Evolutionary conservation across 2,888 invertebrate genomes (phyloP).

Genomic region (Noctua comes): DNA sequence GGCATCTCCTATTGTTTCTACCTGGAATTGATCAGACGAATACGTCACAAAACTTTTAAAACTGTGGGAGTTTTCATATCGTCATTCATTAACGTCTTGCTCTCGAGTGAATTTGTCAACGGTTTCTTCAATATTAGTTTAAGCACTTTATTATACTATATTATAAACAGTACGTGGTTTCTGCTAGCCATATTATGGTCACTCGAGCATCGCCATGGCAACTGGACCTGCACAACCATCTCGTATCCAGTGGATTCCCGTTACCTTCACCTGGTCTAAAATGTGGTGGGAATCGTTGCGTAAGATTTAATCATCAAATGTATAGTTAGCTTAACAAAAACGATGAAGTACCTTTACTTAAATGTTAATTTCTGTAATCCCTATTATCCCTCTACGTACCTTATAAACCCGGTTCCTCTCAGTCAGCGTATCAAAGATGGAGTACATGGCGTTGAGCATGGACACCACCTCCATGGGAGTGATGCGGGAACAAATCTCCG

Average conservation of each 20-base stretch:
- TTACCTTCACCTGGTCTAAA: neutral
- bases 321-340: neutral
- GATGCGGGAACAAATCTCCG: constrained; percentile 98
- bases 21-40: constrained; percentile 87
- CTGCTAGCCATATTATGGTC: too few species aligned
- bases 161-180: neutral
- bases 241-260: neutral
- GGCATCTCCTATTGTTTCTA: constrained; percentile 99
- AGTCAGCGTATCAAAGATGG: constrained; percentile 98
- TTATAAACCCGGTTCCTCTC: constrained; percentile 98
- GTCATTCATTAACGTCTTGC: neutral
- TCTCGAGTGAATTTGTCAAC: neutral
- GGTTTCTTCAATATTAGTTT: neutral
- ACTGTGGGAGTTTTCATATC: neutral
- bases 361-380: neutral
- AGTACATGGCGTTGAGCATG: constrained; percentile 99
- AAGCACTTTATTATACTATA: neutral
- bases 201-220: neutral
- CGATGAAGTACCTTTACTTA: too few species aligned
- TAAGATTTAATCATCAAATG: too few species aligned
- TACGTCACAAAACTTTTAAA: neutral
- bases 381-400: constrained; percentile 87
- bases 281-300: neutral
- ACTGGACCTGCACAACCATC: neutral
- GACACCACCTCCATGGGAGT: constrained; percentile 99